Conservation (phyloP, 2,888 invertebrate species). For the Cheilosia variabilis region DNA sequence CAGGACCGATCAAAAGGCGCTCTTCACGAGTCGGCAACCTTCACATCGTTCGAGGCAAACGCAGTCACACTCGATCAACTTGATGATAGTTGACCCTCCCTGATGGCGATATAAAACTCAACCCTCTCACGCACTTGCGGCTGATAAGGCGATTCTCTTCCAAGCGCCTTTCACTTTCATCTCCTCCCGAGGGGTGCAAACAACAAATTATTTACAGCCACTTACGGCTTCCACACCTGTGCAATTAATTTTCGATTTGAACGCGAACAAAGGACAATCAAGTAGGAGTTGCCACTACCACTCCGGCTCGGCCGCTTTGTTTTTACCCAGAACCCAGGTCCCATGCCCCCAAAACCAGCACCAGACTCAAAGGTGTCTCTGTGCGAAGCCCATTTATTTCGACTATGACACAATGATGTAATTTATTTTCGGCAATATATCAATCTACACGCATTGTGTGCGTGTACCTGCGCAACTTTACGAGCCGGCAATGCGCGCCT, state of each 20-base stretch:
- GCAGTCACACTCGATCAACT: neutral
- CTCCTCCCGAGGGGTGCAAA: constrained; percentile 53
- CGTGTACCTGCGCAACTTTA: constrained; percentile 48
- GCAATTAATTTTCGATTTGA: constrained; percentile 71
- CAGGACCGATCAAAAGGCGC: neutral
- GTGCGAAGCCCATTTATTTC: constrained; percentile 67
- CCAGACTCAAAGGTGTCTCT: constrained; percentile 73
- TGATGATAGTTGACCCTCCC: neutral
- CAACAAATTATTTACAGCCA: constrained; percentile 66
- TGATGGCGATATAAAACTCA: constrained; percentile 49
- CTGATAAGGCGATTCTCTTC: constrained; percentile 55
- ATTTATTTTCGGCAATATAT: constrained; percentile 75
- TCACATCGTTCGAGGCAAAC: neutral
- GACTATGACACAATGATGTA: constrained; percentile 70
- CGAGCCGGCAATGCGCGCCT: constrained; percentile 61
- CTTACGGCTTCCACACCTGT: constrained; percentile 73
- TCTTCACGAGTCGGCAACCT: constrained; percentile 29
- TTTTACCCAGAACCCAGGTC: constrained; percentile 5
- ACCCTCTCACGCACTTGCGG: constrained; percentile 52
- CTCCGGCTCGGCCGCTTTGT: constrained; percentile 48
- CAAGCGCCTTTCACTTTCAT: constrained; percentile 63
- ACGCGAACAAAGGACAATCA: constrained; percentile 44
- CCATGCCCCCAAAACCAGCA: constrained; percentile 22
- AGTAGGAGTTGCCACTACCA: constrained; percentile 64
- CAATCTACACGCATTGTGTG: constrained; percentile 66